phyloP scores from a whole-genome alignment of 2,888 invertebrate genomes.

The Ceratothoa steindachneri region DNA sequence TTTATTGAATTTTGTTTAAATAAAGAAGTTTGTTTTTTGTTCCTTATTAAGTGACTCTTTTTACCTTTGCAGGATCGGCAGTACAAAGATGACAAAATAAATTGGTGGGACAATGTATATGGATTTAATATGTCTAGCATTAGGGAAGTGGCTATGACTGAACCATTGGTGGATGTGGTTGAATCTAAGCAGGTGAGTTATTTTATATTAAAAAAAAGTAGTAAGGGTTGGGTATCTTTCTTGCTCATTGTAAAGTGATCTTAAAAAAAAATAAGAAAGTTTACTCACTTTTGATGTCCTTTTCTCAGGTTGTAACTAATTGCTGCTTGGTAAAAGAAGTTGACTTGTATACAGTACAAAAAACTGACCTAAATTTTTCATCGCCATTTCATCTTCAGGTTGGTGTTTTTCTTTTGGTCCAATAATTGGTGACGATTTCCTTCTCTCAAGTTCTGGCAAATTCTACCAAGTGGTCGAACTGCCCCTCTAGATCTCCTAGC shows the following conservation, averaged over 20 bases:
- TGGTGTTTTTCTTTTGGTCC: not conserved
- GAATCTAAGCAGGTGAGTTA: constrained; percentile 80
- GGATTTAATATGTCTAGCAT: constrained; percentile 99
- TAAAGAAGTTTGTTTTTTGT: too few species aligned
- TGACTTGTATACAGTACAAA: constrained; percentile 95
- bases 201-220: too few species aligned
- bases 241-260: too few species aligned
- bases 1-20: too few species aligned
- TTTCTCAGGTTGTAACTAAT: constrained; percentile 77
- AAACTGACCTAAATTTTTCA: constrained; percentile 86
- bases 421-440: too few species aligned
- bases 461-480: too few species aligned
- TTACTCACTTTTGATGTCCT: too few species aligned
- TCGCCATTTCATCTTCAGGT: constrained; percentile 70
- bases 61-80: constrained; percentile 81
- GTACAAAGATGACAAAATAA: constrained; percentile 99
- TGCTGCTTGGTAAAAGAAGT: constrained; percentile 94
- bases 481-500: too few species aligned
- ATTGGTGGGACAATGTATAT: constrained; percentile 99
- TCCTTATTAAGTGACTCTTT: too few species aligned
- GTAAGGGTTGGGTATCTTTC: too few species aligned
- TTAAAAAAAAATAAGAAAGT: too few species aligned
- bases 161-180: constrained; percentile 97
- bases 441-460: too few species aligned
- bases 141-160: constrained; percentile 93